These are phyloP conservation scores for Adrianichthys oophorus DNA, from an alignment of 2,797 vertebrate genomes.

Conservation along the genomic window DNA sequence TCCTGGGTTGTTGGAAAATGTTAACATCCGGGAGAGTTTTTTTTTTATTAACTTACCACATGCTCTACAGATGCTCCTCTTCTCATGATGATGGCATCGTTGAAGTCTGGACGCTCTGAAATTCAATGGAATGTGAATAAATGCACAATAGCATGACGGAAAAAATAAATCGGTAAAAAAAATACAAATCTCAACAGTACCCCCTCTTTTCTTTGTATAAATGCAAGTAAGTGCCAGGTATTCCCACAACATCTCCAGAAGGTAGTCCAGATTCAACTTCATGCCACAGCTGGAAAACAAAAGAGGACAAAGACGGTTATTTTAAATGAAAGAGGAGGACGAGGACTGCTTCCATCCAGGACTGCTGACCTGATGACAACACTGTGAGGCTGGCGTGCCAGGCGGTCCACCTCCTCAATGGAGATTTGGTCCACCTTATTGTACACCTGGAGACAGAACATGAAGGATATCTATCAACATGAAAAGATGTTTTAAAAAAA, in stretches of 20 bases:
- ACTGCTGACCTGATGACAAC: slow-evolving; percentile 89
- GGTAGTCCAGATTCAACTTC: slow-evolving; percentile 96
- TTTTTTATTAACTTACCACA: slow-evolving; percentile 79
- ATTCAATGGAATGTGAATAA: not conserved
- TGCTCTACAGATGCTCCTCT: slow-evolving; percentile 93
- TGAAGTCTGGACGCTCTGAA: slow-evolving; percentile 93
- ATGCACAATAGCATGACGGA: too few species aligned
- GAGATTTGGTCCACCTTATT: slow-evolving; percentile 99
- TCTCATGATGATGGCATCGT: slow-evolving; percentile 95
- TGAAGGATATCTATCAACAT: too few species aligned
- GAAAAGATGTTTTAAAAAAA: too few species aligned
- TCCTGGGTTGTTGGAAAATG: not conserved
- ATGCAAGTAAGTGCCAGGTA: slow-evolving; percentile 95
- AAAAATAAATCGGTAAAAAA: too few species aligned
- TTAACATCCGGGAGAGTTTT: not conserved
- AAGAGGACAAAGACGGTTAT: not conserved
- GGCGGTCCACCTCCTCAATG: slow-evolving; percentile 95
- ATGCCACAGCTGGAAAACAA: slow-evolving; percentile 87
- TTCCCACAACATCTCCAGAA: slow-evolving; percentile 95
- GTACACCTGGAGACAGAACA: slow-evolving; percentile 84
- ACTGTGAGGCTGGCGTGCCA: slow-evolving; percentile 88
- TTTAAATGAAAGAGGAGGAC: not conserved
- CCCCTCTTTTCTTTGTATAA: slow-evolving; percentile 98
- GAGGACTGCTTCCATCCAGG: not conserved
- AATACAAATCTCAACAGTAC: slow-evolving; percentile 62